Evolutionary conservation across 1,140 invertebrate species (phyloP).

Genomic region (Drosophila setifemur): DNA sequence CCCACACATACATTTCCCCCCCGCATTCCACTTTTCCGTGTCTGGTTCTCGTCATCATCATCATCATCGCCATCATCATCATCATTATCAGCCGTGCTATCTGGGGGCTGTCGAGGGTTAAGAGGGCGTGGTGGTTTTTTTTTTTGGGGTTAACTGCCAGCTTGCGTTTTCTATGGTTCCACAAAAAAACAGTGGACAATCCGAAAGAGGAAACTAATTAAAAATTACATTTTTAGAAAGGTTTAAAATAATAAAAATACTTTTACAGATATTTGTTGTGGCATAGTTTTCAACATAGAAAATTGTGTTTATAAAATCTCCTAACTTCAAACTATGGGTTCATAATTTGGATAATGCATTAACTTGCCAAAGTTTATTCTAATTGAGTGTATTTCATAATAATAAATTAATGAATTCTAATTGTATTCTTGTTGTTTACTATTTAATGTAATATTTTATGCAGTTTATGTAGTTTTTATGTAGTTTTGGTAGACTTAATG

Average conservation of each 20-base stretch:
- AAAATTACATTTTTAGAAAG: too few species aligned
- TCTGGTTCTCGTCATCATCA: constrained; percentile 27
- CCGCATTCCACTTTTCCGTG: constrained; percentile 19
- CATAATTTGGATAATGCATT: too few species aligned
- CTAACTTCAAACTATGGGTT: too few species aligned
- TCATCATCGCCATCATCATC: constrained; percentile 15
- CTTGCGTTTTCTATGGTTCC: constrained; percentile 65
- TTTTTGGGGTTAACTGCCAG: constrained; percentile 62
- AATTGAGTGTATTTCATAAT: too few species aligned
- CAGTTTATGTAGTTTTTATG: too few species aligned
- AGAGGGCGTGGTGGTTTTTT: constrained; percentile 14
- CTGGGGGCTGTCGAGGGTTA: constrained; percentile 19
- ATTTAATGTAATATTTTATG: too few species aligned
- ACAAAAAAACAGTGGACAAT: constrained; percentile 27
- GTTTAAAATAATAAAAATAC: background rate
- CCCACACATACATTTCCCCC: background rate
- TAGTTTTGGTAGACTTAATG: too few species aligned
- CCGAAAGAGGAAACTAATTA: background rate
- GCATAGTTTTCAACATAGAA: background rate
- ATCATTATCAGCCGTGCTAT: constrained; percentile 48
- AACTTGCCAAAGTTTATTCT: too few species aligned
- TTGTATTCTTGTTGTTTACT: too few species aligned
- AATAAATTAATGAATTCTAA: too few species aligned
- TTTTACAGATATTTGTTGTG: background rate
- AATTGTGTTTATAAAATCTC: background rate